Evolutionary conservation across 2,113 vertebrate species (phyloP).

Genomic region (Leuciscus idus): DNA sequence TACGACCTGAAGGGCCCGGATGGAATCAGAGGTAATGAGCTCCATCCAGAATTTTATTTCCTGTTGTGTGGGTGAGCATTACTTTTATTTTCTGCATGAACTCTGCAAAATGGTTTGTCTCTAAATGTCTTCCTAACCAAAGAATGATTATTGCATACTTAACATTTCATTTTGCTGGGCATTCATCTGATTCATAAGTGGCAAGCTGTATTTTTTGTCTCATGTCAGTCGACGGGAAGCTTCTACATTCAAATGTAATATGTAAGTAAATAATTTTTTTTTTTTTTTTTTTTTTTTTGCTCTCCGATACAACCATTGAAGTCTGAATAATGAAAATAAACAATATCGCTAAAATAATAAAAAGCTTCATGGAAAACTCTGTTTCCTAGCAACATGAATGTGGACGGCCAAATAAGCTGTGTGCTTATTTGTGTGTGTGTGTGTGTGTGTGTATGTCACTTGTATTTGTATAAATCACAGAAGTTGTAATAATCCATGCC

Average conservation of each 20-base stretch:
- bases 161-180: conserved; percentile 48
- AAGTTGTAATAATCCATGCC: conserved; percentile 41
- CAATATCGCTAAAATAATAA: conserved; percentile 66
- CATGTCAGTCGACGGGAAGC: not conserved
- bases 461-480: conserved; percentile 11
- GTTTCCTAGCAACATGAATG: conserved; percentile 82
- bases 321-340: conserved; percentile 67
- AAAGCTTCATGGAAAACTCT: conserved; percentile 62
- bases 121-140: conserved; percentile 40
- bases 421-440: conserved; percentile 29
- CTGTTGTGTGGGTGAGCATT: conserved; percentile 34
- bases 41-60: conserved; percentile 45
- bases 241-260: not conserved
- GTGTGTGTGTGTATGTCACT: conserved; percentile 22
- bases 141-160: conserved; percentile 53
- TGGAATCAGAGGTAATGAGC: conserved; percentile 47
- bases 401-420: conserved; percentile 64
- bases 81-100: conserved; percentile 40
- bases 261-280: conserved; percentile 15
- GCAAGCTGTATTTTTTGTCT: conserved; percentile 25
- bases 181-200: conserved; percentile 29
- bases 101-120: conserved; percentile 22
- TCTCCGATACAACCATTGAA: conserved; percentile 25
- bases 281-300: conserved; percentile 43
- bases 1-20: not conserved